Conservation (phyloP, 1,140 invertebrate genomes). For the Lerema accius region DNA sequence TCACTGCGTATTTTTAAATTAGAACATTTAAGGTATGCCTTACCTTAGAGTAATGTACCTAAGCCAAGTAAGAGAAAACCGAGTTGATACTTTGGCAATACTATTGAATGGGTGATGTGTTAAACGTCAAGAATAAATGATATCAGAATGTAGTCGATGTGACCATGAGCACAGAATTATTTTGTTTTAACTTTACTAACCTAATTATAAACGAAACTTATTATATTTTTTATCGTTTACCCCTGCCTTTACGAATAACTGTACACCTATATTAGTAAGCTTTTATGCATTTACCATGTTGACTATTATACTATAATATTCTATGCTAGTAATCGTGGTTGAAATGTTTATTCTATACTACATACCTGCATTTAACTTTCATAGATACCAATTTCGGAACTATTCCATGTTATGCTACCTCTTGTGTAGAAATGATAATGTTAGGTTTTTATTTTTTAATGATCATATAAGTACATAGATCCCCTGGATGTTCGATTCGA, state of each 20-base stretch:
- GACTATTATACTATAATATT: constrained; percentile 68
- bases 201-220: constrained; percentile 49
- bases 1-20: constrained; percentile 63
- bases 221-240: constrained; percentile 76
- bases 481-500: constrained; percentile 68
- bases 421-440: constrained; percentile 50
- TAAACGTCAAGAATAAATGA: constrained; percentile 8
- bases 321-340: constrained; percentile 52
- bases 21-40: constrained; percentile 68
- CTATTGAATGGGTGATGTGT: constrained; percentile 10
- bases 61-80: constrained; percentile 33
- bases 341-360: constrained; percentile 28
- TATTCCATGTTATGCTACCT: constrained; percentile 53
- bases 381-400: constrained; percentile 26
- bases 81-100: constrained; percentile 25
- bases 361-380: constrained; percentile 27
- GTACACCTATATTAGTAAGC: constrained; percentile 62
- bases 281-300: constrained; percentile 80
- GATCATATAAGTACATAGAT: constrained; percentile 48
- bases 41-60: constrained; percentile 66
- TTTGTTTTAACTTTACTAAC: constrained; percentile 37
- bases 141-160: constrained; percentile 23
- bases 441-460: constrained; percentile 55
- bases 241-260: constrained; percentile 59
- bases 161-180: constrained; percentile 34